Evolutionary conservation across 2,888 invertebrate genomes (phyloP).

Genomic region (Metacarcinus magister): DNA sequence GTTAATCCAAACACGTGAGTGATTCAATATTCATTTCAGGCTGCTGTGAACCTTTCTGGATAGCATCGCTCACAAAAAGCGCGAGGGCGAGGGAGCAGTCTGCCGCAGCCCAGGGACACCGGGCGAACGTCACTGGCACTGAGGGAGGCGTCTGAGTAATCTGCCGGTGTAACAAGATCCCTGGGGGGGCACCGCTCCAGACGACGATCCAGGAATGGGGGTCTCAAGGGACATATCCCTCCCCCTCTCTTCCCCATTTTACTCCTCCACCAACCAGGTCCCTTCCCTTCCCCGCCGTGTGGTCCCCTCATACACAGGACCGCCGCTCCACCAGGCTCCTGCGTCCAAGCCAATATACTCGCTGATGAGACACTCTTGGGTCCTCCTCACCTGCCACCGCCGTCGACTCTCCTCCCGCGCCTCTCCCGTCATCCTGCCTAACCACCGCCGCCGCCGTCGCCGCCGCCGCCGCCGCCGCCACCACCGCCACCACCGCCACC

Average conservation of each 20-base stretch:
- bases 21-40: conserved; percentile 73
- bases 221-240: conserved; percentile 34
- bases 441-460: neutral
- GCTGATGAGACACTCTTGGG: conserved; percentile 40
- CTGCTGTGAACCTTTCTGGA: conserved; percentile 53
- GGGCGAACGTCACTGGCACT: conserved; percentile 66
- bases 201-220: conserved; percentile 72
- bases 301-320: neutral
- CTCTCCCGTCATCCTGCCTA: neutral
- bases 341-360: conserved; percentile 55
- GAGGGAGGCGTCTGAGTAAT: conserved; percentile 63
- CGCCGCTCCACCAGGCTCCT: neutral
- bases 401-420: conserved; percentile 38
- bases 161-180: conserved; percentile 72
- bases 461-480: conserved; percentile 15
- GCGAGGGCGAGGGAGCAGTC: neutral
- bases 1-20: conserved; percentile 74
- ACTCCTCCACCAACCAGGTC: conserved; percentile 43
- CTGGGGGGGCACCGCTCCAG: conserved; percentile 67
- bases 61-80: conserved; percentile 56
- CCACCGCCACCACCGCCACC: neutral
- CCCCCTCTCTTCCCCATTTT: conserved; percentile 37
- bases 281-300: neutral
- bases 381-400: conserved; percentile 35
- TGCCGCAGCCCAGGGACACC: conserved; percentile 50